Evolutionary conservation across 2,113 vertebrate species (phyloP), one percentile per base, ranked within the genome.

Genomic region (Pelecanus crispus): DNA sequence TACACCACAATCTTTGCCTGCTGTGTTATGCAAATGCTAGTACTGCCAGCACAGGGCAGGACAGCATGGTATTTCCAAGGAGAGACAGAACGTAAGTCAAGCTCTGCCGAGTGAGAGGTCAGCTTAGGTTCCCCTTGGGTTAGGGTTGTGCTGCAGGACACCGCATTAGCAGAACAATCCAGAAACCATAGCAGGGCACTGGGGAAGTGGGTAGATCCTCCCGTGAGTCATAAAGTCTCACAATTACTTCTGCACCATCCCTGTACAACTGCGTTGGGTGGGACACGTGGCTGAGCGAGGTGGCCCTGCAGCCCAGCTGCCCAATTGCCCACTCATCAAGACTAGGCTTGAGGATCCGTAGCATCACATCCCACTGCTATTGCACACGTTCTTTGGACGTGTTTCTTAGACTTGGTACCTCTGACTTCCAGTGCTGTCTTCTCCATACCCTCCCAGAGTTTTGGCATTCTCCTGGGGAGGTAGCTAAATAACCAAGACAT

Each of bases 221-320:
- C 58, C 1, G 0, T 85, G 89, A 93, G 62, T 50, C 78, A 67
- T 20, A 13, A 85, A 85, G 56, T 36, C 68, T 71, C 47, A 34
- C 44, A 18, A 26, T 63, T 29, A 11, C 17, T 91, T 71, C 38
- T 89, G 63, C 36, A 63, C 11, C 40, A 10, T 32, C 45, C 34
- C 29, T 32, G 17, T 62, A 56, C 49, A 19, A 6, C 62, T 70
- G 40, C 2, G 2, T 24, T 22, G 63, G 25, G 16, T 68, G 4
- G 6, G 52, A 44, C 66, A 8, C 0, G 0, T 3, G 9, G 47
- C 66, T 65, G 40, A 88, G 71, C 0, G 0, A 74, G 72, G 34
- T 47, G 49, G 44, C 58, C 80, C 56, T 79, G 36, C 55, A 74
- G 61, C 42, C 52, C 40, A 34, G 24, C 28, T 85, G 50, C 66